Evolutionary conservation across 2,113 vertebrate species (phyloP).

Genomic region (Leptobrachium ailaonicum): DNA sequence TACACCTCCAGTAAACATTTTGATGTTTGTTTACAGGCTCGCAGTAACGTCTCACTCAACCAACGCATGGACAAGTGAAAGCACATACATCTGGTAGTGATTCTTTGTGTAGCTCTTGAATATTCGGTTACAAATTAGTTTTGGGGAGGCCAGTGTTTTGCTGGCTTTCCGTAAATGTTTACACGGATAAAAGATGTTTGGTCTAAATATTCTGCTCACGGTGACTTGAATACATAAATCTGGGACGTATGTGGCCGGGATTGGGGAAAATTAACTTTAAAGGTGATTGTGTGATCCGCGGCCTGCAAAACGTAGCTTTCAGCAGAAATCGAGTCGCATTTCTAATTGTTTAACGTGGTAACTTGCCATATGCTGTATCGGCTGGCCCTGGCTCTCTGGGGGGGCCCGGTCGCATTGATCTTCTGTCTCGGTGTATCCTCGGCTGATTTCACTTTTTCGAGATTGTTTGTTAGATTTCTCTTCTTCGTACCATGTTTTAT

Average conservation of each 20-base stretch:
- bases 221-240: slow-evolving; percentile 14
- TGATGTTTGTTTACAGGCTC: slow-evolving; percentile 38
- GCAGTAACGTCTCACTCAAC: slow-evolving; percentile 21
- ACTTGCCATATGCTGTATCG: slow-evolving; percentile 40
- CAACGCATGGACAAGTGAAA: slow-evolving; percentile 26
- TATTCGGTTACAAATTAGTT: slow-evolving; percentile 32
- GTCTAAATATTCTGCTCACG: slow-evolving; percentile 12
- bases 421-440: slow-evolving; percentile 28
- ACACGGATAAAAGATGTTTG: not conserved
- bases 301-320: slow-evolving; percentile 10
- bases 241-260: not conserved
- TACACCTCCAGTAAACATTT: slow-evolving; percentile 27
- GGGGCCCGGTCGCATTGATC: slow-evolving; percentile 3
- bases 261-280: slow-evolving; percentile 18
- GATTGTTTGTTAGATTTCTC: slow-evolving; percentile 27
- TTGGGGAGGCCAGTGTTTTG: slow-evolving; percentile 15
- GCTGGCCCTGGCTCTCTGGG: slow-evolving; percentile 21
- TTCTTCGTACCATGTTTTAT: not conserved
- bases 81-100: slow-evolving; percentile 39
- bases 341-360: slow-evolving; percentile 33
- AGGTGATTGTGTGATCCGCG: slow-evolving; percentile 9
- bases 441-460: slow-evolving; percentile 22
- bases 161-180: slow-evolving; percentile 5
- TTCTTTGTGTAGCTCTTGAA: not conserved
- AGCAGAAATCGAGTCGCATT: slow-evolving; percentile 39